Conservation (phyloP, 2,888 invertebrate genomes). For the Eugnorisma glareosa region DNA sequence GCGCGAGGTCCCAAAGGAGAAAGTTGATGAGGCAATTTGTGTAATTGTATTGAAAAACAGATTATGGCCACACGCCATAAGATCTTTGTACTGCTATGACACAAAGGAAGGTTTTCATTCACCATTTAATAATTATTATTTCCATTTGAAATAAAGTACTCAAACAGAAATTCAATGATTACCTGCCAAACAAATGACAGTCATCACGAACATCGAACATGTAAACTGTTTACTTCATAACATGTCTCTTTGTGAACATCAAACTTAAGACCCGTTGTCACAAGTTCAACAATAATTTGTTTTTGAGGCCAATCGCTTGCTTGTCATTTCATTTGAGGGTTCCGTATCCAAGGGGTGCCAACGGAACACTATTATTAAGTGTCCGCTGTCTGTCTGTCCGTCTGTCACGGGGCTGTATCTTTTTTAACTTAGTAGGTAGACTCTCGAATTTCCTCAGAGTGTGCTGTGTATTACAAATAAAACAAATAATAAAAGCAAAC, state of each 20-base stretch:
- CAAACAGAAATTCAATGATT: neutral
- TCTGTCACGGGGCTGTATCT: neutral
- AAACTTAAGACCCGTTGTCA: conserved; percentile 16
- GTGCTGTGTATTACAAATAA: neutral
- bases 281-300: conserved; percentile 51
- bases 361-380: neutral
- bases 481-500: too few species aligned
- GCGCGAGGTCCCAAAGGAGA: too few species aligned
- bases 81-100: too few species aligned
- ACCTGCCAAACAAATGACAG: conserved; percentile 11
- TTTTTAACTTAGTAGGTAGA: neutral
- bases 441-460: neutral
- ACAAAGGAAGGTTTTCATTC: neutral
- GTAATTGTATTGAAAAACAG: too few species aligned
- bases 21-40: too few species aligned
- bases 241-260: conserved; percentile 11
- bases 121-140: neutral
- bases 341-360: neutral
- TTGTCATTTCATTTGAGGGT: conserved; percentile 52
- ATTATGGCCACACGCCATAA: too few species aligned
- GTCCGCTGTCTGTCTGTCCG: neutral
- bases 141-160: neutral
- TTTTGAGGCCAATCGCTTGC: conserved; percentile 55
- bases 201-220: neutral
- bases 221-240: conserved; percentile 17